Evolutionary conservation across 2,888 invertebrate species (phyloP), one percentile per base, ranked within the genome.

Genomic region (Ypsolopha sequella): DNA sequence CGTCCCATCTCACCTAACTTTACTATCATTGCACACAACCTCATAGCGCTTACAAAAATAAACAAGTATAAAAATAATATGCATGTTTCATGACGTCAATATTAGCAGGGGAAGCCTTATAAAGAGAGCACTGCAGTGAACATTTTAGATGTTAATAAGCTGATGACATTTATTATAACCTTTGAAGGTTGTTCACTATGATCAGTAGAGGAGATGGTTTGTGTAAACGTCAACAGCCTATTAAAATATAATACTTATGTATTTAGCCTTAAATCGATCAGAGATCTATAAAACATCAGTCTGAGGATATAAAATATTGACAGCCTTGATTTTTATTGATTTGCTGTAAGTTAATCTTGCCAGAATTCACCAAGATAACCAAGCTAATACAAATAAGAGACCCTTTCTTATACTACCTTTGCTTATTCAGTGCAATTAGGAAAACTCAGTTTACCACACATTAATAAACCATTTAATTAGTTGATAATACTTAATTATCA

Each of bases 331-430:
- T 48, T 38, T 52, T n/a, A 34, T 36, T 24, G 24, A 24, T 39
- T 24, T 60, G 74, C 80, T 80, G 70, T 52, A 64, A 72, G 77
- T 78, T 64, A 53, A 70, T 81, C 82, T 82, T 84, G 80, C 75
- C 61, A 63, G 65, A 60, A 58, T 53, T 51, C 49, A 70, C 73
- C 82, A 82, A 82, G 81, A 81, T 66, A 73, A 79, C 77, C 70
- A 67, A 82, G 80, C 81, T 62, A 24, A 24, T 24, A 24, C 24
- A 24, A 24, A 24, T 24, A 24, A 24, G 2, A 24, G 24, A 24
- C 24, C n/a, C 24, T 24, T 24, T 24, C 24, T 3, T 24, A 24
- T 3, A 24, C 24, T 24, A 24, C 24, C 24, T 4, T 24, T 4
- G 24, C 24, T 24, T 24, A 24, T 24, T 24, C 24, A 24, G 24